Percentiles rank a stretch among this genome's conserved stretches.
Evolutionary conservation across 2,113 vertebrate genomes (phyloP).

Genomic region (Pteruthius melanotis): DNA sequence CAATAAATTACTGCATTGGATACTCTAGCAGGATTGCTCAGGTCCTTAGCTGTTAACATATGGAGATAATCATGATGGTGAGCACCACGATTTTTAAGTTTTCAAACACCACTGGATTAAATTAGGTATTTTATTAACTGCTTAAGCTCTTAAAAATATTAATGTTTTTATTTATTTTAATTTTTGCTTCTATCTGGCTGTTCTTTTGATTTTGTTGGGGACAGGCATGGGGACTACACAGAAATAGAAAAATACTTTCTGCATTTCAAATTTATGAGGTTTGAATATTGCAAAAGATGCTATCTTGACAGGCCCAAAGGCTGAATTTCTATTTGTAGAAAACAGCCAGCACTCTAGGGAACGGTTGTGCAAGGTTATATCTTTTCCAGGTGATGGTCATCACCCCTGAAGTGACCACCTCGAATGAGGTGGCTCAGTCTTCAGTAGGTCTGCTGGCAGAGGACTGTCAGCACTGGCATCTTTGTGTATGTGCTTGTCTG

Average conservation of each 20-base stretch:
- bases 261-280: neutral
- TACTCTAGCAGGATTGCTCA: slow-evolving; percentile 20
- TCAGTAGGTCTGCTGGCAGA: neutral
- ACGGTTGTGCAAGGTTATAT: neutral
- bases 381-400: neutral
- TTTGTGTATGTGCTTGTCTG: neutral
- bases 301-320: neutral
- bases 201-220: neutral
- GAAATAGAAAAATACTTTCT: neutral
- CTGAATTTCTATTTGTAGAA: neutral
- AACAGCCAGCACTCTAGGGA: neutral
- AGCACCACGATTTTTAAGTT: slow-evolving; percentile 31
- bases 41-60: neutral
- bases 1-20: slow-evolving; percentile 18
- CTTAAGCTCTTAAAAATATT: neutral
- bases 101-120: slow-evolving; percentile 11
- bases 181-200: neutral
- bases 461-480: neutral
- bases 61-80: neutral
- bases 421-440: neutral
- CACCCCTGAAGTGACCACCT: neutral
- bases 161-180: neutral
- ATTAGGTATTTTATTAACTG: neutral
- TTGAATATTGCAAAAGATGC: slow-evolving; percentile 21
- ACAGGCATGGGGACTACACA: neutral